A percentile compares a stretch with the other conserved stretches of the same genome.
Conservation (phyloP, 1,140 invertebrate species). For the Harpegnathos saltator region DNA sequence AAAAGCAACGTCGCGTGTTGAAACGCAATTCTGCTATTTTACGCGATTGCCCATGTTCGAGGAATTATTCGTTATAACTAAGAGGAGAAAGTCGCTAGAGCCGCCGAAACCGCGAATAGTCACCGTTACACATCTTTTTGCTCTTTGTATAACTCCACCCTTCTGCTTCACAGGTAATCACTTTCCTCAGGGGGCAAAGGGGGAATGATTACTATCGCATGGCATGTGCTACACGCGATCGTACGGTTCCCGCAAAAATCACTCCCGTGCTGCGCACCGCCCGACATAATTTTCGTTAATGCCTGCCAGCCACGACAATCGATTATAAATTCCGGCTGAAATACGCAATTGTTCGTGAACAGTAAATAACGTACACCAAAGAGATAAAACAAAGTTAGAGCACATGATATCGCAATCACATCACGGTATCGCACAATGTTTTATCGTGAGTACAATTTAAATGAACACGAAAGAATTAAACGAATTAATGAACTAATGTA, state of each 20-base stretch:
- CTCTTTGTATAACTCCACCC: slow-evolving; percentile 74
- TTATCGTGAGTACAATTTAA: too few species aligned
- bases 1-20: background rate
- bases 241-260: slow-evolving; percentile 75
- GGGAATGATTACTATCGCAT: slow-evolving; percentile 60
- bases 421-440: too few species aligned
- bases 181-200: slow-evolving; percentile 58
- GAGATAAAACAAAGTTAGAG: background rate
- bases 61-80: background rate
- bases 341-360: slow-evolving; percentile 19
- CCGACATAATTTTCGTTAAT: slow-evolving; percentile 49
- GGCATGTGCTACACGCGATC: slow-evolving; percentile 76
- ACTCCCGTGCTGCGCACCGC: slow-evolving; percentile 44
- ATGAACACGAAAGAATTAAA: too few species aligned
- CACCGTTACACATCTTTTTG: slow-evolving; percentile 27
- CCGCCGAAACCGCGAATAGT: slow-evolving; percentile 1
- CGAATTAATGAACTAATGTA: background rate
- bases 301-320: slow-evolving; percentile 18
- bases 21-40: background rate
- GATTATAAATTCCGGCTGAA: slow-evolving; percentile 41
- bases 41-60: background rate
- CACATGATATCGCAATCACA: too few species aligned
- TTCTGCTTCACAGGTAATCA: slow-evolving; percentile 76
- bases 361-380: background rate
- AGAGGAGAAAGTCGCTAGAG: background rate